Base-by-base conservation (phyloP, 1,140 invertebrate genomes). In the Sycobia sp. region DNA sequence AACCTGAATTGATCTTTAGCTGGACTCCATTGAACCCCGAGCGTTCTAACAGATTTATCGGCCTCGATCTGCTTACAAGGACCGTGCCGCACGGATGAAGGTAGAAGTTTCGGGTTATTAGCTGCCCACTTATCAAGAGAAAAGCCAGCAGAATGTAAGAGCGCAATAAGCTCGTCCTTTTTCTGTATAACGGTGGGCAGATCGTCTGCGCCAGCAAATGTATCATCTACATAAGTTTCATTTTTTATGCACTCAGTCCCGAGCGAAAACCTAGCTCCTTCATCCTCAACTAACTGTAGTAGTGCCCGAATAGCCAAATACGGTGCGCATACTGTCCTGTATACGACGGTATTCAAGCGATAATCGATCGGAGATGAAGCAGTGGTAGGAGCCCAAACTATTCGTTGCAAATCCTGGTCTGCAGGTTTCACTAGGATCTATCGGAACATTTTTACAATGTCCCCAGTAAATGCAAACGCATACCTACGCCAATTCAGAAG, bases 401-500 rank as follows among this genome's bases (percentile, higher is more conserved):
- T 73, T 23, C 70, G 54, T 67, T 38, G n/a, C n/a, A n/a, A n/a
- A n/a, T n/a, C n/a, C n/a, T n/a, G n/a, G n/a, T n/a, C n/a, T n/a
- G n/a, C n/a, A n/a, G n/a, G n/a, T n/a, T n/a, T n/a, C n/a, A n/a
- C n/a, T n/a, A n/a, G n/a, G n/a, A n/a, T n/a, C n/a, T 73, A 71
- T 8, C 72, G 59, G 58, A 69, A 76, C 68, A 73, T 73, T 41
- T 72, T 71, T 3, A 34, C 41, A 36, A 75, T 71, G 46, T 67
- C 65, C 0, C 60, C 56, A 2, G 55, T 38, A 71, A 71, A 39
- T 63, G 59, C 47, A 49, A 61, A 29, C 8, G 4, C 16, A 50
- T 68, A 62, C 4, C 25, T 23, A 34, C 75, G 58, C 68, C 68
- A 71, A 43, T 53, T 47, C 14, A 47, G 5, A 3, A 47, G 16